Evolutionary conservation across 1,140 invertebrate species (phyloP).

Genomic region (roundworm (Caenorhabditis elegans)): WBcel235 BX284602.5:5429501-5430000

Average conservation of each 20-base stretch:
- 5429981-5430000: too few relatives aligned
- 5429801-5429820: background rate
- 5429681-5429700: background rate
- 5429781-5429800: background rate
- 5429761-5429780: background rate
- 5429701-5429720: background rate
- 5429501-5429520: slow-evolving; percentile 47
- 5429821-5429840: background rate
- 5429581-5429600: background rate
- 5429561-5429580: slow-evolving; percentile 46
- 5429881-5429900: slow-evolving; percentile 3
- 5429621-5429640: background rate
- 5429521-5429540: slow-evolving; percentile 43
- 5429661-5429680: background rate
- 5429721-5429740: slow-evolving; percentile 7
- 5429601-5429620: background rate
- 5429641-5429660: slow-evolving; percentile 4
- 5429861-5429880: background rate
- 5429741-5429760: background rate
- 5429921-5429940: background rate
- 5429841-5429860: background rate
- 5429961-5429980: too few relatives aligned
- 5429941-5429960: too few relatives aligned
- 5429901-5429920: background rate
- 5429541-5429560: slow-evolving; percentile 47